Conservation (phyloP, 2,888 invertebrate species). For the Lepidochitona cinerea region DNA sequence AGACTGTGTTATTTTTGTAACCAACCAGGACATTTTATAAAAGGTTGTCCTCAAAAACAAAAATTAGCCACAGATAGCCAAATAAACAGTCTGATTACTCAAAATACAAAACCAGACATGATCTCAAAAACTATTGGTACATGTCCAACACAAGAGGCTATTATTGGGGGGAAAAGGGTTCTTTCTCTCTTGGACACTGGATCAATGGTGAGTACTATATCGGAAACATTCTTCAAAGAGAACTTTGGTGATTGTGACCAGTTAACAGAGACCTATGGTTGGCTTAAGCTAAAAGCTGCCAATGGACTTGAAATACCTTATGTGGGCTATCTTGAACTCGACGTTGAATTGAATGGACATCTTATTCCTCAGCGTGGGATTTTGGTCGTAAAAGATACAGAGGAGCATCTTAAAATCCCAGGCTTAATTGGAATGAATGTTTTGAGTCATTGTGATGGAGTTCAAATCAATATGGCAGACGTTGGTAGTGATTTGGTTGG, state of each 20-base stretch:
- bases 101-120: neutral
- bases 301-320: constrained; percentile 19
- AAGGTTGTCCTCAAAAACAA: too few species aligned
- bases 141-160: constrained; percentile 7
- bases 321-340: constrained; percentile 23
- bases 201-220: constrained; percentile 10
- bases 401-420: neutral
- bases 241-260: neutral
- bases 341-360: constrained; percentile 5
- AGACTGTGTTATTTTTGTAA: too few species aligned
- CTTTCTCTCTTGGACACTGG: constrained; percentile 21
- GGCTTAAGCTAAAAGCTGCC: neutral
- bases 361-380: neutral
- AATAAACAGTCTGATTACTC: too few species aligned
- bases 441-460: neutral
- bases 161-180: neutral
- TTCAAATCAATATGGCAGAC: too few species aligned
- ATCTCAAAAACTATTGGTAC: constrained; percentile 3
- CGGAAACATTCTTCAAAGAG: constrained; percentile 14
- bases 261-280: too few species aligned
- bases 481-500: too few species aligned
- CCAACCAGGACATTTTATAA: too few species aligned
- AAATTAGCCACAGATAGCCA: too few species aligned
- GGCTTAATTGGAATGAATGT: constrained; percentile 4
- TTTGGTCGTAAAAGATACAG: neutral